Evolutionary conservation across 2,888 invertebrate species (phyloP), one percentile per base, ranked within the genome.

Genomic region (Romanomermis culicivorax): DNA sequence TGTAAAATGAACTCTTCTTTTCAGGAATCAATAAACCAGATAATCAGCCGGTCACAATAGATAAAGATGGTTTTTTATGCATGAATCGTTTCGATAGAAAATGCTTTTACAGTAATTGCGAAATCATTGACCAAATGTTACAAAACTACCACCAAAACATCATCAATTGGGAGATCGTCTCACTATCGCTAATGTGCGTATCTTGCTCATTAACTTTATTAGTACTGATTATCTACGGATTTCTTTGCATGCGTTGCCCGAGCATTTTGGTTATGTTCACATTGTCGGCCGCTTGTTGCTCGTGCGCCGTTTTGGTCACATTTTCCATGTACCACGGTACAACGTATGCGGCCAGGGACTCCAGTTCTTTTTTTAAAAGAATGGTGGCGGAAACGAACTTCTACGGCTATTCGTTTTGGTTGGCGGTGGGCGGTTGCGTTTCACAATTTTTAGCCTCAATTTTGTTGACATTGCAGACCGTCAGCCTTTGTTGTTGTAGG

Each of bases 361-460:
- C n/a, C n/a, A 36, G 17, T 17, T 17, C 36, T 7, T 36, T 36
- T 36, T 36, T 36, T 36, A 45, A 45, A 23, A 11, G 11, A 23
- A 23, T 45, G 11, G 4, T 45, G 17, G 23, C 45, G 17, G 45
- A 45, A 45, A 45, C 45, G 17, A 23, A 45, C 7, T 11, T n/a
- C 4, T 45, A n/a, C 45, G 45, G 45, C 23, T 45, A n/a, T 45
- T 45, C 45, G 23, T 45, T n/a, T 45, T 45, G 45, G 45, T 7
- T 45, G 23, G 45, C 45, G 17, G 45, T 45, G 23, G 23, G 17
- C 45, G 45, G 17, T 7, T 11, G 45, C 45, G 11, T 4, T 23
- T 45, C 23, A 23, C 45, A 45, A 45, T 45, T 45, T 23, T 11
- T 45, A 11, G 45, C 45, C 45, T 36, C 11, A 7, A 36, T 36